Evolutionary conservation across 2,888 invertebrate species (phyloP).

Genomic region (Tillus elongatus): DNA sequence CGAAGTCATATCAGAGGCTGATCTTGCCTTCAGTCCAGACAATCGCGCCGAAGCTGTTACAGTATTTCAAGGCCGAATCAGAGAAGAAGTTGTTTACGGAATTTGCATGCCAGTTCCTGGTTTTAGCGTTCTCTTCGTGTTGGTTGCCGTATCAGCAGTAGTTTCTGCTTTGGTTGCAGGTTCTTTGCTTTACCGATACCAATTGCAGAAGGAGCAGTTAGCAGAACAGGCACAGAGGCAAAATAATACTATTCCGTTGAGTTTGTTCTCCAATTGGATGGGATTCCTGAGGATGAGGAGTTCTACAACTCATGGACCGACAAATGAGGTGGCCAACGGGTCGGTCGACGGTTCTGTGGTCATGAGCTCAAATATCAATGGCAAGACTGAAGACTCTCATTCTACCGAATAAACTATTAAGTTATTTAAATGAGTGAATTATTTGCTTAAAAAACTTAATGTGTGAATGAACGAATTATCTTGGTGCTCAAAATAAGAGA

Average conservation of each 20-base stretch:
- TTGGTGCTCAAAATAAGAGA: no score
- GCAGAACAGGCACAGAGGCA: slow-evolving; percentile 45
- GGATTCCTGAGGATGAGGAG: slow-evolving; percentile 50
- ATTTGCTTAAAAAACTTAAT: no score
- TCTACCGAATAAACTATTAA: slow-evolving; percentile 9
- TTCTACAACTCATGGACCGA: slow-evolving; percentile 22
- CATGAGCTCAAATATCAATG: slow-evolving; percentile 18
- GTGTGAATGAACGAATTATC: no score
- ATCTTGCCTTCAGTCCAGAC: slow-evolving; percentile 81
- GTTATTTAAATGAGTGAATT: no score
- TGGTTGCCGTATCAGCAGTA: slow-evolving; percentile 79
- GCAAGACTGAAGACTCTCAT: slow-evolving; percentile 23
- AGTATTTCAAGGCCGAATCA: slow-evolving; percentile 78
- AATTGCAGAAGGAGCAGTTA: slow-evolving; percentile 61
- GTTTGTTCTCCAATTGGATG: slow-evolving; percentile 67
- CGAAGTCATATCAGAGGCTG: slow-evolving; percentile 83
- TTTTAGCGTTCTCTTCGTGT: slow-evolving; percentile 79
- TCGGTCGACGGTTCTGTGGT: slow-evolving; percentile 21
- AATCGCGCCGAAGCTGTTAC: slow-evolving; percentile 71
- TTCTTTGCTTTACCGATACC: slow-evolving; percentile 63
- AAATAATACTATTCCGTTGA: slow-evolving; percentile 45
- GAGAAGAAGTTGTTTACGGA: slow-evolving; percentile 84
- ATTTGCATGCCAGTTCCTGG: slow-evolving; percentile 85
- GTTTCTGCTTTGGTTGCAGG: slow-evolving; percentile 81
- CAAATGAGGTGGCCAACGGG: slow-evolving; percentile 26